Base-by-base conservation (phyloP, 1,140 invertebrate genomes). In the Drosophila sechellia region DNA sequence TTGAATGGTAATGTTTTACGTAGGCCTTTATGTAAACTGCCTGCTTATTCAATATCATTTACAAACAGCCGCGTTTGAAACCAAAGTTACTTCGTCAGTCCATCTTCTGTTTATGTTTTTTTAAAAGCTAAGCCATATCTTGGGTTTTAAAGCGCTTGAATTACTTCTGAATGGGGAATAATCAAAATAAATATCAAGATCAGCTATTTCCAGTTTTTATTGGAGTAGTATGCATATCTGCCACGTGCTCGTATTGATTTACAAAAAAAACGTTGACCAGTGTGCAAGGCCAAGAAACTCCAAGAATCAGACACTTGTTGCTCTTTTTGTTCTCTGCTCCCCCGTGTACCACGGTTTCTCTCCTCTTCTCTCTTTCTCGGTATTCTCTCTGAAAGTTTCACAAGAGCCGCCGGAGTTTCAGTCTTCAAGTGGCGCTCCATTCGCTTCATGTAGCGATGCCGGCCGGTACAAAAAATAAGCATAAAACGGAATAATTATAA, bases 231-330 rank as follows among this genome's bases (percentile, higher is more conserved):
- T 39, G 6, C 50, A 42, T n/a, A 50, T 50, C 5, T 37, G 59
- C 59, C 64, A 68, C 64, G 64, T 68, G 64, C 59, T 68, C 46
- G n/a, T 43, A 12, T 43, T 1, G 34, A 10, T 52, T 52, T 52
- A 10, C 3, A 15, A 42, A 11, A 11, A 3, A 20, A 22, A 34
- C 27, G 63, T 11, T 12, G 63, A 42, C 58, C 40, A 68, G 68
- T 69, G 48, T 66, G 48, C 22, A 8, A 35, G 25, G 25, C 8
- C 60, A 54, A 34, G 39, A 39, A 85, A 55, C 50, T 73, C 43
- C 58, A 68, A 69, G 61, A 85, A 73, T 40, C 52, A 53, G 58
- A 75, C 81, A 85, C 81, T 86, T 86, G 78, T 86, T 85, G 81
- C 81, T 81, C 81, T 85, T 79, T 75, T 65, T 35, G 20, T 55